Evolutionary conservation across 2,888 invertebrate species (phyloP).

Genomic region (Ethmia dodecea): DNA sequence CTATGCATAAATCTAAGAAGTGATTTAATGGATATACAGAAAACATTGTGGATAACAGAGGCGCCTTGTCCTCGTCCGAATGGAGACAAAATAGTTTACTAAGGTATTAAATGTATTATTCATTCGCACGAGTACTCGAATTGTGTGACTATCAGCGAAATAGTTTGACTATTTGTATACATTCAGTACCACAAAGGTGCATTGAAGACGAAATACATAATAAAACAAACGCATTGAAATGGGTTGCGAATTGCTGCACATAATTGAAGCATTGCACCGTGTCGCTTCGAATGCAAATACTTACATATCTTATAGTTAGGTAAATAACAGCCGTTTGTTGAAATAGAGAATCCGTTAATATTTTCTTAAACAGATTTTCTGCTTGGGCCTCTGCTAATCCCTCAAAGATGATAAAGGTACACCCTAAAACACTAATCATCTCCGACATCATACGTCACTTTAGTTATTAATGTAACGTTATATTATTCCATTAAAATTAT

Average conservation of each 20-base stretch:
- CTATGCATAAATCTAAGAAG: too few species aligned
- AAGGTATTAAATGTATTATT: conserved; percentile 12
- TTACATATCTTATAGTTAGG: neutral
- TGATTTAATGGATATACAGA: too few species aligned
- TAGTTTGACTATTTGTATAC: conserved; percentile 2
- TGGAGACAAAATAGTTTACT: neutral
- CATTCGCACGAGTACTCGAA: conserved; percentile 1
- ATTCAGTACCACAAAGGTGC: conserved; percentile 4
- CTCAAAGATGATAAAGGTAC: too few species aligned
- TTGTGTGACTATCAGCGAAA: neutral
- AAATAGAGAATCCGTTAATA: too few species aligned
- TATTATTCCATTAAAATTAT: too few species aligned
- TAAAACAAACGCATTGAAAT: neutral
- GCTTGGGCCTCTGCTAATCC: too few species aligned
- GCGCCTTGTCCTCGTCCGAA: too few species aligned
- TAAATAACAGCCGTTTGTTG: too few species aligned
- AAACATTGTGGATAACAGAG: conserved; percentile 3
- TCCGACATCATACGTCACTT: too few species aligned
- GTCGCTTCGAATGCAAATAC: neutral
- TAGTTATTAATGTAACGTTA: too few species aligned
- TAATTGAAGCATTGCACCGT: neutral
- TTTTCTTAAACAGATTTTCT: too few species aligned
- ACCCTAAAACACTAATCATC: too few species aligned
- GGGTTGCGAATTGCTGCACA: neutral
- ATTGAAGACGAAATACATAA: conserved; percentile 5